Evolutionary conservation across 30 jellyfish, hydroid and myxozoan genomes (phyloP), one percentile per base, ranked within the genome.

Genomic region (Phacellophora camtschatica): DNA sequence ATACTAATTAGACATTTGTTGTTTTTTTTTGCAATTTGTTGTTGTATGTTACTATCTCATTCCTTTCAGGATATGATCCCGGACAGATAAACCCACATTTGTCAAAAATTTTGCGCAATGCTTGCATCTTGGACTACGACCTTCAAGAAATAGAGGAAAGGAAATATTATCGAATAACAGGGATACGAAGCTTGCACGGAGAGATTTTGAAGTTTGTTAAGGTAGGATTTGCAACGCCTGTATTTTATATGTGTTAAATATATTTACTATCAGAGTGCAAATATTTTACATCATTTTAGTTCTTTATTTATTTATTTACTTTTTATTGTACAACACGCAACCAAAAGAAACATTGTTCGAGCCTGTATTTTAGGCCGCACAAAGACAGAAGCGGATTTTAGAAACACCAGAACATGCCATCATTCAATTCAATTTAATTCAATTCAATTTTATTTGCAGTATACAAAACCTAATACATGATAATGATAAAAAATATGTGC

Each of bases 61-160:
- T 19, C 54, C 39, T 39, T 30, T 45, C 43, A 88, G 97, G 95
- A 23, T 88, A 88, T 41, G 97, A 88, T 69, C 97, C 97, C 19
- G 87, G 87, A 7, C 77, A 66, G 29, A 41, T 88, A 10, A 55
- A 37, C 15, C 90, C 84, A 19, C 64, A 88, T 35, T 34, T 88
- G 32, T 27, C 78, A 71, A 88, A 88, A 50, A 54, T 88, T 15
- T 76, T 77, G 36, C 76, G 73, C 18, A 88, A 88, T 42, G 86
- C 85, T 5, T 49, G 87, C 50, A 7, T 74, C 23, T 31, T 88
- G 57, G 91, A 88, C 27, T 69, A 64, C 42, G 89, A 79, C 12
- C 12, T 77, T 30, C 76, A 58, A 43, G 86, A 72, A 33, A 32
- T 28, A 4, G 97, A 88, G 32, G 95, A 88, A 32, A 39, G 74